phyloP scores from a whole-genome alignment of 2,113 vertebrate species.

The Sorex araneus region DNA sequence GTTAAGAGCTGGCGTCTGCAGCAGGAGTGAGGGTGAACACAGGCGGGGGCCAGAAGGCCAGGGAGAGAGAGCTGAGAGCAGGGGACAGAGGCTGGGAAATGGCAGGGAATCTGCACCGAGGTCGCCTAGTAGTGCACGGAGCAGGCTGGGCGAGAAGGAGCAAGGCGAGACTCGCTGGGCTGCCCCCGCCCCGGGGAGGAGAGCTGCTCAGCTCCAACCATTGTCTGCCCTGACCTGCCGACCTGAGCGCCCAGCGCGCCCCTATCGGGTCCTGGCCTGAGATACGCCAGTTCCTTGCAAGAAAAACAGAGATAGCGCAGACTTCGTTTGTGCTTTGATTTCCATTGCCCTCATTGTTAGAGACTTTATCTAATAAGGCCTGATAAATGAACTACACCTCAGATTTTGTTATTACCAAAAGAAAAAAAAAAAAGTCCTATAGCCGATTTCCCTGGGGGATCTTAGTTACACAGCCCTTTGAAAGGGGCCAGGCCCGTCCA shows the following conservation, averaged over 20 bases:
- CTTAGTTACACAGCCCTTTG: neutral
- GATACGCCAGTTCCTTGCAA: neutral
- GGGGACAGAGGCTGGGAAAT: too few species aligned
- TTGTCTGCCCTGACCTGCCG: neutral
- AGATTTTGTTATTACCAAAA: constrained; percentile 29
- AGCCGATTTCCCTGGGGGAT: neutral
- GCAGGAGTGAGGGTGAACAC: too few species aligned
- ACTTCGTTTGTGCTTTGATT: constrained; percentile 6
- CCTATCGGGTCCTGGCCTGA: neutral
- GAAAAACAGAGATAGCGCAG: neutral
- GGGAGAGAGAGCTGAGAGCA: too few species aligned
- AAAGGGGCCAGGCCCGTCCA: neutral
- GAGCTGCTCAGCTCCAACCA: neutral
- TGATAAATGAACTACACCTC: constrained; percentile 46
- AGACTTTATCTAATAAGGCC: constrained; percentile 56
- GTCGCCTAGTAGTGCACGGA: too few species aligned
- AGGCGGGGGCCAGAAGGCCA: too few species aligned
- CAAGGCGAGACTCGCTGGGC: neutral
- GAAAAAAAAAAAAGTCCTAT: neutral
- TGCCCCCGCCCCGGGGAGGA: neutral
- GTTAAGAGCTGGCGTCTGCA: too few species aligned
- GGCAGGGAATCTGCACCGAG: too few species aligned
- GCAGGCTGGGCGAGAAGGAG: neutral
- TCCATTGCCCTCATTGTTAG: constrained; percentile 34
- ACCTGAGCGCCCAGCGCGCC: neutral